These are phyloP conservation scores for Sciurus vulgaris DNA, from an alignment of 2,797 vertebrate species.

Conservation along the genomic window DNA sequence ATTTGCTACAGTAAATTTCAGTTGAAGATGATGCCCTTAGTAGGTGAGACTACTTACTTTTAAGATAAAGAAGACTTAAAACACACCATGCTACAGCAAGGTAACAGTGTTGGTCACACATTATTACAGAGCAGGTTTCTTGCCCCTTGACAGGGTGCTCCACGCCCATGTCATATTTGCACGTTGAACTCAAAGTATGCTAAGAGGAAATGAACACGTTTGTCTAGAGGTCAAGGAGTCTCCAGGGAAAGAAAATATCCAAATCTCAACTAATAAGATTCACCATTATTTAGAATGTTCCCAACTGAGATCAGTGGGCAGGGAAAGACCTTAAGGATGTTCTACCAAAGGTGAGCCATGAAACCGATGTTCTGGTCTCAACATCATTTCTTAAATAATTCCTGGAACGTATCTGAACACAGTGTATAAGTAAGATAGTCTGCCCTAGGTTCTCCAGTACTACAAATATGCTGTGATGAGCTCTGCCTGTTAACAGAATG, in stretches of 20 bases:
- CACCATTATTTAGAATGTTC: background rate
- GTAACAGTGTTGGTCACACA: background rate
- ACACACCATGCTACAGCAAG: background rate
- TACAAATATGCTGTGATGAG: background rate
- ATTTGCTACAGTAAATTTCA: conserved; percentile 34
- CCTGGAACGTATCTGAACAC: background rate
- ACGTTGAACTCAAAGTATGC: conserved; percentile 26
- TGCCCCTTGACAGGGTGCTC: background rate
- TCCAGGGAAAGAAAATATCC: conserved; percentile 46
- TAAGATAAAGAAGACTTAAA: conserved; percentile 5
- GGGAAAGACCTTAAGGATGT: background rate
- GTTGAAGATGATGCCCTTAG: background rate
- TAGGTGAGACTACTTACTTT: conserved; percentile 41
- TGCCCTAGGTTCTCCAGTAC: background rate
- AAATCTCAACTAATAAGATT: background rate
- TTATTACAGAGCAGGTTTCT: background rate
- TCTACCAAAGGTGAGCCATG: background rate
- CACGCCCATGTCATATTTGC: background rate
- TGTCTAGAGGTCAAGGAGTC: background rate
- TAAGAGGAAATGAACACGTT: conserved; percentile 19
- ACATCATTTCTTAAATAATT: background rate
- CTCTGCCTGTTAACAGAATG: background rate
- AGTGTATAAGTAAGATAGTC: background rate
- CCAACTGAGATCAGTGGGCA: background rate
- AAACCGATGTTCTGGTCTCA: background rate